Conservation (phyloP, 2,888 invertebrate species). For the Aproaerema taeniolella region DNA sequence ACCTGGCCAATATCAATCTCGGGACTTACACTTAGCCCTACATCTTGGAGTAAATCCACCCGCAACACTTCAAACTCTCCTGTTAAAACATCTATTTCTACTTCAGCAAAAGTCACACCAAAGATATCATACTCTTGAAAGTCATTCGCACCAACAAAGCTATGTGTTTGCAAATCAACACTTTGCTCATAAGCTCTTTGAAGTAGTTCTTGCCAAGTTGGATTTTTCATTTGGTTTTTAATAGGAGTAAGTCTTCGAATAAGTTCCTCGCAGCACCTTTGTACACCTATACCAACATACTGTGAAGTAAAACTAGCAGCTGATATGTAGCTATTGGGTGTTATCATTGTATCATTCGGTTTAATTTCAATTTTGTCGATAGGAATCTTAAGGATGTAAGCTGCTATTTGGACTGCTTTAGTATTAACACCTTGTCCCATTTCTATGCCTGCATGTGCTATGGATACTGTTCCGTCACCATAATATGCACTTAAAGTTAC, state of each 20-base stretch:
- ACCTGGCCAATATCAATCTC: constrained; percentile 84
- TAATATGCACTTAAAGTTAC: constrained; percentile 80
- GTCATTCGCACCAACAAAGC: constrained; percentile 58
- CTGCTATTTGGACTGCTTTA: constrained; percentile 84
- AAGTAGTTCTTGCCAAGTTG: constrained; percentile 67
- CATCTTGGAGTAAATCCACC: constrained; percentile 83
- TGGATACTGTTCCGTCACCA: constrained; percentile 80
- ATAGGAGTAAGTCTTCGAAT: constrained; percentile 49
- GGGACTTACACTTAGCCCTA: constrained; percentile 82
- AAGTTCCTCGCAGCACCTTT: constrained; percentile 34
- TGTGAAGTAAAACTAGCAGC: constrained; percentile 78
- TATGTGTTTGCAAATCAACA: constrained; percentile 72
- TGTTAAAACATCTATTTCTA: constrained; percentile 86
- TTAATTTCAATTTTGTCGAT: constrained; percentile 78
- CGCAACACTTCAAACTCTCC: constrained; percentile 81
- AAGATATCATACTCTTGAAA: constrained; percentile 75
- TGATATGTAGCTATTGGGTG: constrained; percentile 74
- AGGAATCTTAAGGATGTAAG: constrained; percentile 81
- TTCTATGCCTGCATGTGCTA: constrained; percentile 82
- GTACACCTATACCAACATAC: constrained; percentile 39
- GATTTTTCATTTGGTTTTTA: constrained; percentile 58
- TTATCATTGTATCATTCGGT: constrained; percentile 68
- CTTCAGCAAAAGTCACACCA: constrained; percentile 79
- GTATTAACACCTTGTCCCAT: constrained; percentile 88
- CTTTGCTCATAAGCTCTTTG: constrained; percentile 60